Evolutionary conservation across 1,140 invertebrate species (phyloP).

Genomic region (Neodiprion virginianus): DNA sequence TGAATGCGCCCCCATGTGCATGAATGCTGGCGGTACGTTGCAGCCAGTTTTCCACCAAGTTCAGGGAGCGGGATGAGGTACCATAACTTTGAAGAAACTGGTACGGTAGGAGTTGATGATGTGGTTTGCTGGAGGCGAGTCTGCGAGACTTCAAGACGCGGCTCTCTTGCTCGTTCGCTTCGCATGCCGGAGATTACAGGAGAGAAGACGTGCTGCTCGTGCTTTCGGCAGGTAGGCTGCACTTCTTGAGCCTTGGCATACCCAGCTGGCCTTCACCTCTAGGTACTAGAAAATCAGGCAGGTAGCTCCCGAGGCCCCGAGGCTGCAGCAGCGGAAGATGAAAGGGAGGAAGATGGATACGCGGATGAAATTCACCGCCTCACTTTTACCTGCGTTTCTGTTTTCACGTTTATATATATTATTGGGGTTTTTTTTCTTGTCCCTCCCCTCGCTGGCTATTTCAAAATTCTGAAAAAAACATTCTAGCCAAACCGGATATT

Average conservation of each 20-base stretch:
- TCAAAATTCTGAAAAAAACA: not conserved
- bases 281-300: no score
- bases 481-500: constrained; percentile 44
- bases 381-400: not conserved
- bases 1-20: no score
- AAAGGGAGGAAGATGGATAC: no score
- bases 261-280: no score
- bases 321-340: no score
- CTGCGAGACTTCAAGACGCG: not conserved
- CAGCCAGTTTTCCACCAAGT: no score
- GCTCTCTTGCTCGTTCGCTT: not conserved
- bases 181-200: not conserved
- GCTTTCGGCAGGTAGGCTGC: not conserved
- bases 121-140: not conserved
- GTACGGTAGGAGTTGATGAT: not conserved
- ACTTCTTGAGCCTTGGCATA: not conserved
- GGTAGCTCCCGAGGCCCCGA: no score
- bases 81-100: not conserved
- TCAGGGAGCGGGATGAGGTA: no score
- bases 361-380: no score
- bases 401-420: not conserved
- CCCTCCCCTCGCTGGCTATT: not conserved
- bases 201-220: not conserved
- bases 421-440: not conserved
- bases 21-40: no score